These are phyloP conservation scores for Petrophora chlorosata DNA, from an alignment of 2,888 invertebrate genomes.

Conservation along the genomic window DNA sequence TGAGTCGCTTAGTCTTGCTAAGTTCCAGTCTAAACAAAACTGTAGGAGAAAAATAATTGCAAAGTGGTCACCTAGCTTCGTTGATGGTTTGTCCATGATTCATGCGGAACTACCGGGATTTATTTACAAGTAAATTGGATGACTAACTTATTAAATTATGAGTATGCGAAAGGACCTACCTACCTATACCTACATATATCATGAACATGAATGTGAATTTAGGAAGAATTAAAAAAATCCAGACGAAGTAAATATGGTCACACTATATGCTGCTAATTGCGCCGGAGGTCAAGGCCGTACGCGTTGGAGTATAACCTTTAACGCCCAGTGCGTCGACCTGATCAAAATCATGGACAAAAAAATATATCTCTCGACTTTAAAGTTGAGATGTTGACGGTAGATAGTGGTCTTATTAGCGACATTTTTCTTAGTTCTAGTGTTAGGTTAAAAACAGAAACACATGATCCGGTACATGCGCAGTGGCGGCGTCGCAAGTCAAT, in stretches of 20 bases:
- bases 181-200: no score
- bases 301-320: slow-evolving; percentile 35
- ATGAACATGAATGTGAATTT: not conserved
- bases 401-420: slow-evolving; percentile 46
- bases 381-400: slow-evolving; percentile 4
- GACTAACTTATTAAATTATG: not conserved
- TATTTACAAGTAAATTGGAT: no score
- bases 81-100: slow-evolving; percentile 9
- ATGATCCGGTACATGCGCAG: slow-evolving; percentile 79
- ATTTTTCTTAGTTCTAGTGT: slow-evolving; percentile 55
- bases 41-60: slow-evolving; percentile 8
- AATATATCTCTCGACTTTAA: not conserved
- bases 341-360: slow-evolving; percentile 13
- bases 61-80: slow-evolving; percentile 1
- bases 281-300: slow-evolving; percentile 63
- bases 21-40: slow-evolving; percentile 11
- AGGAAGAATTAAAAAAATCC: not conserved
- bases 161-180: no score
- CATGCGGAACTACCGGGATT: not conserved
- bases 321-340: slow-evolving; percentile 33
- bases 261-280: slow-evolving; percentile 34
- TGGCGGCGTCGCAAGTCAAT: slow-evolving; percentile 78
- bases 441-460: slow-evolving; percentile 78
- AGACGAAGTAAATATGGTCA: not conserved
- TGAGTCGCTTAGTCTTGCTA: slow-evolving; percentile 19